Percentiles rank a stretch among this genome's conserved stretches.
These are phyloP conservation scores for Melanotus villosus DNA, from an alignment of 2,888 invertebrate genomes.

Conservation along the genomic window DNA sequence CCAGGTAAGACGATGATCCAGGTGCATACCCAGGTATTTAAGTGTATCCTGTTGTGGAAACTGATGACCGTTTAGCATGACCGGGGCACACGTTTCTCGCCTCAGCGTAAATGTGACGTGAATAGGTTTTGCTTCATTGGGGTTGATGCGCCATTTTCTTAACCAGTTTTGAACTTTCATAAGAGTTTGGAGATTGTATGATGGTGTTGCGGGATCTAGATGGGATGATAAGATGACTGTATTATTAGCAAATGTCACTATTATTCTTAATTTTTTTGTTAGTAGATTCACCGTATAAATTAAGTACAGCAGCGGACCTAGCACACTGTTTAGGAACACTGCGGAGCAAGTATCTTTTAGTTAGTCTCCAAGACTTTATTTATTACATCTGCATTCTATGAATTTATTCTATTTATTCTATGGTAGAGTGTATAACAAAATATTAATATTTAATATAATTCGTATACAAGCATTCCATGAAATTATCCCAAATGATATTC, in stretches of 20 bases:
- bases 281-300: background rate
- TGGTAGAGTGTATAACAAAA: too few species aligned
- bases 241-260: background rate
- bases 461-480: too few species aligned
- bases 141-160: constrained; percentile 4
- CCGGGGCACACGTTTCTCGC: background rate
- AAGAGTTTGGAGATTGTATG: background rate
- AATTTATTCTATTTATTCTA: too few species aligned
- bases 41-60: background rate
- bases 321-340: background rate
- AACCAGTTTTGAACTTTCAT: background rate
- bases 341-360: too few species aligned
- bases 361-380: too few species aligned
- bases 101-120: constrained; percentile 1
- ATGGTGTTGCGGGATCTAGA: background rate
- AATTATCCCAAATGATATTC: too few species aligned
- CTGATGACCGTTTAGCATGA: background rate
- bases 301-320: background rate
- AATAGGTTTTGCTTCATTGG: constrained; percentile 14
- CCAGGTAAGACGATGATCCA: background rate
- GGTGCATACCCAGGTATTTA: background rate
- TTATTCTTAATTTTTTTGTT: background rate
- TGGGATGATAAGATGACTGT: constrained; percentile 10
- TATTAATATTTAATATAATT: too few species aligned
- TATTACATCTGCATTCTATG: too few species aligned